Conservation (phyloP, 2,888 invertebrate genomes). For the Beris chalybata region DNA sequence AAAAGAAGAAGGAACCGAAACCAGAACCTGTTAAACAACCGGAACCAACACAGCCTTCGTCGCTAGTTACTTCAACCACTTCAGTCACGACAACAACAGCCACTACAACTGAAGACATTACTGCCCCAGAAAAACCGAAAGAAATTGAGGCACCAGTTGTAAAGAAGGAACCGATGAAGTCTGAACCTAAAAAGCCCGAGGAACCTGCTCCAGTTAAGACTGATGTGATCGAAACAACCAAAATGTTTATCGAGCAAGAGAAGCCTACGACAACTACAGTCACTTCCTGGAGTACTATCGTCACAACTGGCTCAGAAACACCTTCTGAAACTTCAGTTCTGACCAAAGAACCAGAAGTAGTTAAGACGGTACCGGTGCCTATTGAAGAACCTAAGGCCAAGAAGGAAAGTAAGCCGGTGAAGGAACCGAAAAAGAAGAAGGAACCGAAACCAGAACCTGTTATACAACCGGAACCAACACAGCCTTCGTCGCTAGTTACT, state of each 20-base stretch:
- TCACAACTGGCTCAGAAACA: background rate
- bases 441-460: background rate
- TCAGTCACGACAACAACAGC: too few relatives aligned
- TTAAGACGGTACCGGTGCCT: background rate
- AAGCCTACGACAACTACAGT: too few relatives aligned
- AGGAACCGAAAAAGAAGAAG: too few relatives aligned
- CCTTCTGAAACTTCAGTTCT: background rate
- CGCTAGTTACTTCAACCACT: too few relatives aligned
- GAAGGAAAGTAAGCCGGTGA: too few relatives aligned
- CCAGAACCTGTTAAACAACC: too few relatives aligned
- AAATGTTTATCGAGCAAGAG: too few relatives aligned
- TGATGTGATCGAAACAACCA: too few relatives aligned
- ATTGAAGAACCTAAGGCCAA: too few relatives aligned
- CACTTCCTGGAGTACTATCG: background rate
- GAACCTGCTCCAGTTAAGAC: too few relatives aligned
- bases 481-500: too few relatives aligned
- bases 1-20: background rate
- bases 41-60: too few relatives aligned
- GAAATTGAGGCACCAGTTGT: background rate
- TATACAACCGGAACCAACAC: background rate
- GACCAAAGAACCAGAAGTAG: background rate
- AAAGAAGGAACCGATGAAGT: background rate
- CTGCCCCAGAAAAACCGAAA: background rate
- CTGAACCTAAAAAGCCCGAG: background rate
- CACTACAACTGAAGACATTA: background rate